These are phyloP conservation scores for Rattus norvegicus DNA, from an alignment of 2,113 vertebrate species.

Conservation along the genomic window DNA sequence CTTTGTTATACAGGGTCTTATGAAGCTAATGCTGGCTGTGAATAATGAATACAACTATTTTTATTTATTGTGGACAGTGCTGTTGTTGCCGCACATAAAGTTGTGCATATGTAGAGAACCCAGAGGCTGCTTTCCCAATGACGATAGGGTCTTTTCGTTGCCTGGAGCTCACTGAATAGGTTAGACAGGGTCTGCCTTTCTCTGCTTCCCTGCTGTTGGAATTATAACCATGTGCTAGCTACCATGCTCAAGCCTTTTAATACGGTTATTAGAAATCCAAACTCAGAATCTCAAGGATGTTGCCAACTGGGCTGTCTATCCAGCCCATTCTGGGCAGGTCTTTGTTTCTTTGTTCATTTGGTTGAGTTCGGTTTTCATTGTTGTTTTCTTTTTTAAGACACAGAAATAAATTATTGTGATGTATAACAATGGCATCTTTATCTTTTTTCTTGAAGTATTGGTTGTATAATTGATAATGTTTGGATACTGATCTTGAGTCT, in stretches of 20 bases:
- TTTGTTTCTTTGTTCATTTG: background rate
- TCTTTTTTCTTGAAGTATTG: slow-evolving; percentile 1
- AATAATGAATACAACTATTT: background rate
- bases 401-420: background rate
- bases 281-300: background rate
- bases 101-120: background rate
- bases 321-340: background rate
- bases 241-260: background rate
- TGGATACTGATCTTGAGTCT: background rate
- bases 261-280: background rate
- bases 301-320: background rate
- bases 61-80: background rate
- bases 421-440: background rate
- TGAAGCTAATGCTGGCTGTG: background rate
- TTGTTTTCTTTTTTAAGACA: background rate
- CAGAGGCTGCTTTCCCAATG: no score
- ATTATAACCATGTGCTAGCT: background rate
- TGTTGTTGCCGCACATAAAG: background rate
- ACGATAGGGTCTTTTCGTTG: background rate
- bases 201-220: background rate
- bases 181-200: background rate
- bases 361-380: background rate
- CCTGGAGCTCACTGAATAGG: background rate
- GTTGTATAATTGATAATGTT: background rate
- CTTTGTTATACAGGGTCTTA: background rate